Evolutionary conservation across 2,113 vertebrate genomes (phyloP), one percentile per base, ranked within the genome.

Genomic region (Chionis minor): DNA sequence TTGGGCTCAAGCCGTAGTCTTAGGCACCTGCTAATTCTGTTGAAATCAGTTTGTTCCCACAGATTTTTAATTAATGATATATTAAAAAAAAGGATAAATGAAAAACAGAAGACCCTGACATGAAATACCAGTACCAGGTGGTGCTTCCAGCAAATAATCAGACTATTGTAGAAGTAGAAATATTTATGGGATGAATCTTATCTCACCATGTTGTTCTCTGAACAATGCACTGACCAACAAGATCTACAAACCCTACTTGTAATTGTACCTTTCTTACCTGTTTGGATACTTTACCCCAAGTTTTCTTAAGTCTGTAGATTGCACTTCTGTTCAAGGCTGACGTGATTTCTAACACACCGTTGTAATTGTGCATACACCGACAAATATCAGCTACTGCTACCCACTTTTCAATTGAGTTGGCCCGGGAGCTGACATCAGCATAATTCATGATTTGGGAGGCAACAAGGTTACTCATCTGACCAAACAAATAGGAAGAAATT

Each of bases 361-460:
- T 99, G 89, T 99, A 99, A 97, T 99, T 99, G 98, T 99, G 99
- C 94, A 99, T 97, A 87, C 99, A 99, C 65, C 99, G 98, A 96
- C 99, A 99, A 87, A 99, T 99, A 96, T 99, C 99, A 1, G 99
- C 99, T 94, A 99, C 99, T 0, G 99, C 99, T 58, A 99, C 98
- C 99, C 99, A 99, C 97, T 99, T 99, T 97, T 99, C 99, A 75
- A 99, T 99, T 23, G 99, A 98, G 66, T 85, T 99, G 93, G 99
- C 99, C 59, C 99, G 98, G 14, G 99, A 99, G 92, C 98, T 98
- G 65, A 99, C 97, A 8, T 99, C 99, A 0, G 99, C 98, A 0
- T 99, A 99, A 97, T 98, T 99, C 99, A 99, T 99, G 47, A 99
- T 99, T 98, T 99, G 99, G 3, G 99, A 99, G 42, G 99, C 99